phyloP scores from a whole-genome alignment of 2,113 vertebrate genomes.

The Astatotilapia flaviijosephi region DNA sequence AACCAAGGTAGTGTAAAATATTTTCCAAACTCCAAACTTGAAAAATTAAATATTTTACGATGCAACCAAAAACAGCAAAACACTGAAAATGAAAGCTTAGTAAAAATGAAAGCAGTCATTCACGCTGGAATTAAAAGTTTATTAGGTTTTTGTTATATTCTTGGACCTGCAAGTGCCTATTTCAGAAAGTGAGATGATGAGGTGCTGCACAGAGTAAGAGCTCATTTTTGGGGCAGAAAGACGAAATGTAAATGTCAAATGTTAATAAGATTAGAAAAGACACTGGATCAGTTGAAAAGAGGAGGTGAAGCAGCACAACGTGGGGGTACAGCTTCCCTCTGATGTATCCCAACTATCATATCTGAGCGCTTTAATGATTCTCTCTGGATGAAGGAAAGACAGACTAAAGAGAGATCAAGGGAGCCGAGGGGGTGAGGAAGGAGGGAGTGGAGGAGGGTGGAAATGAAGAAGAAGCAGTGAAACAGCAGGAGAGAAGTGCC shows the following conservation, averaged over 20 bases:
- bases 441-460: background rate
- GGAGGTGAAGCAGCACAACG: conserved; percentile 29
- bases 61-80: background rate
- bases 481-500: conserved; percentile 11
- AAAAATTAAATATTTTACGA: background rate
- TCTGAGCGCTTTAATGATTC: conserved; percentile 55
- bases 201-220: background rate
- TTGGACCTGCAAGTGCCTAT: background rate
- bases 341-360: conserved; percentile 34
- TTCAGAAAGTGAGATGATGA: background rate
- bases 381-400: conserved; percentile 36
- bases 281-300: conserved; percentile 22
- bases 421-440: background rate
- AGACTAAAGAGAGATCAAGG: conserved; percentile 53
- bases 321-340: conserved; percentile 29
- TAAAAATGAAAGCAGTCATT: background rate
- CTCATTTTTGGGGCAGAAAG: background rate
- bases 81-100: background rate
- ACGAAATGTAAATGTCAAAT: conserved; percentile 41
- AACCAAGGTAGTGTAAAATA: background rate
- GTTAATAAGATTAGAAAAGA: conserved; percentile 53
- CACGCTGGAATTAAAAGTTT: background rate
- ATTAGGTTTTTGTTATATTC: background rate
- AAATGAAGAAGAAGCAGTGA: background rate
- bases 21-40: background rate